Evolutionary conservation across 1,140 invertebrate species (phyloP).

Genomic region (Zaprionus davidi): DNA sequence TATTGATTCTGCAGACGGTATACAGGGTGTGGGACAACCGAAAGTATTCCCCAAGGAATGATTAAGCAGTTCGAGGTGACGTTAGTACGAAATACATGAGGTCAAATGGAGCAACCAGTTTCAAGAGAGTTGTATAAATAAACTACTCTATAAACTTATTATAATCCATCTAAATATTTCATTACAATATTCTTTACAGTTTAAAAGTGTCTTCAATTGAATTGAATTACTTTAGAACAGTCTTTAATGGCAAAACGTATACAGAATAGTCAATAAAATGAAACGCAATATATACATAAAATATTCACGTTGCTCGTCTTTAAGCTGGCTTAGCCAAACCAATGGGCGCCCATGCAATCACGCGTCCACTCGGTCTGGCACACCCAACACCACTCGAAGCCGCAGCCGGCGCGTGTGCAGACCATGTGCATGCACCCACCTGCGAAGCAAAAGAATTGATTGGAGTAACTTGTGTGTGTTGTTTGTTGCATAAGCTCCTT

Average conservation of each 20-base stretch:
- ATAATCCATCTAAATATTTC: background rate
- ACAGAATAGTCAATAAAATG: conserved; percentile 54
- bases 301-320: background rate
- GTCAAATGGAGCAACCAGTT: background rate
- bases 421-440: conserved; percentile 96
- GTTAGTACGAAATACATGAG: conserved; percentile 2
- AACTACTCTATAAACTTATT: background rate
- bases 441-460: conserved; percentile 72
- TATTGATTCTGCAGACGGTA: conserved; percentile 71
- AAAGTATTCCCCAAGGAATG: background rate
- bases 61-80: conserved; percentile 3
- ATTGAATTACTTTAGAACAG: conserved; percentile 15
- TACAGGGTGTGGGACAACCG: conserved; percentile 61
- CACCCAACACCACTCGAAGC: conserved; percentile 95
- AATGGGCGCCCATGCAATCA: conserved; percentile 94
- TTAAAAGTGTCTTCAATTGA: conserved; percentile 12
- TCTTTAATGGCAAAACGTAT: conserved; percentile 29
- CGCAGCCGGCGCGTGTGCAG: conserved; percentile 88
- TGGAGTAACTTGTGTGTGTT: background rate
- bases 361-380: conserved; percentile 93
- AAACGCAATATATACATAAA: conserved; percentile 13
- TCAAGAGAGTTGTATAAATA: background rate
- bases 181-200: conserved; percentile 19
- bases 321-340: conserved; percentile 89
- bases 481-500: conserved; percentile 9